A percentile compares a stretch with the other conserved stretches of the same genome.
phyloP scores from a whole-genome alignment of 2,113 vertebrate genomes.

The Calidris pygmaea region DNA sequence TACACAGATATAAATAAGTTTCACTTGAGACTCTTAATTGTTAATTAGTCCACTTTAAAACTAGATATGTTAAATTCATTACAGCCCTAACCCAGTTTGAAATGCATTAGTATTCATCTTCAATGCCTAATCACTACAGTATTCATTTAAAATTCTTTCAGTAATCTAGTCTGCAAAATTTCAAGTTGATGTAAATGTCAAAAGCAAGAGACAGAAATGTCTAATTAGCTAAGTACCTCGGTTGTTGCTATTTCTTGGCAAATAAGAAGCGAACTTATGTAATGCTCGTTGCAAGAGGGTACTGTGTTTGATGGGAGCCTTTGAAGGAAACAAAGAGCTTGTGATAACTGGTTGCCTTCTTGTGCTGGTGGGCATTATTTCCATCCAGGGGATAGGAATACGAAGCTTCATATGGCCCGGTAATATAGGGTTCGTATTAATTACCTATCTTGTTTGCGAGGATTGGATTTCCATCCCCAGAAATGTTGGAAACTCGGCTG shows the following conservation, averaged over 20 bases:
- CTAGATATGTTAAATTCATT: not conserved
- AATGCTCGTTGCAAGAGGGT: not conserved
- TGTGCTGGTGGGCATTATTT: not conserved
- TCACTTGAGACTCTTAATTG: constrained; percentile 31
- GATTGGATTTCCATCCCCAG: not conserved
- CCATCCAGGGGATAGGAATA: not conserved
- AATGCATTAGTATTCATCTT: constrained; percentile 55
- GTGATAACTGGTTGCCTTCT: not conserved
- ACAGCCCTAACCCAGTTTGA: constrained; percentile 1
- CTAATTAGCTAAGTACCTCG: constrained; percentile 66
- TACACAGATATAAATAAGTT: constrained; percentile 20
- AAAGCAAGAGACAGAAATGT: constrained; percentile 55
- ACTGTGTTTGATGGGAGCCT: not conserved
- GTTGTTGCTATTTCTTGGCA: constrained; percentile 22
- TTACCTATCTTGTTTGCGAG: not conserved
- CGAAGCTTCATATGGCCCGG: rapidly evolving
- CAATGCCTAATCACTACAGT: constrained; percentile 53
- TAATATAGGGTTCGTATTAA: not conserved
- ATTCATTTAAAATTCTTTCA: constrained; percentile 62
- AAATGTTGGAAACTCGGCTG: not conserved
- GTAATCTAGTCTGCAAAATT: constrained; percentile 62
- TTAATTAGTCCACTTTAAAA: constrained; percentile 60
- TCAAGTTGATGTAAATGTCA: constrained; percentile 74
- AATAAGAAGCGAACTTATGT: constrained; percentile 18
- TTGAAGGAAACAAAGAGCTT: not conserved